Evolutionary conservation across 2,888 invertebrate species (phyloP), one percentile per base, ranked within the genome.

Genomic region (Cheilosia vulpina): DNA sequence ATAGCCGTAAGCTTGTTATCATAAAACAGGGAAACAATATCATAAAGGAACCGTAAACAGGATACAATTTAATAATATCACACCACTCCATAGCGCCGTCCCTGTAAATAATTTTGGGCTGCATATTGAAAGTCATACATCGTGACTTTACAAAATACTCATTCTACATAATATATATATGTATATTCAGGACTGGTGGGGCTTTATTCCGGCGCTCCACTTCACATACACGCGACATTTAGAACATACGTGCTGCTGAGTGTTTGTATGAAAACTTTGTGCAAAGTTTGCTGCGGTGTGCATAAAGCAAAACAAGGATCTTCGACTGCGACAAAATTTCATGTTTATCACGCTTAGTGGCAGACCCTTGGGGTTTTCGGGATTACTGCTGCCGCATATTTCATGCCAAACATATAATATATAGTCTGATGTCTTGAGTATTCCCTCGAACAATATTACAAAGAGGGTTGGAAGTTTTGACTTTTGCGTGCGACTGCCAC

Each of bases 11-110:
- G 81, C 85, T 63, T 76, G 85, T 85, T 85, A 85, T 85, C 81
- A 76, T 81, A 81, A 77, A 85, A 78, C 80, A 80, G 72, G 85
- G 72, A 81, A 85, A 77, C 81, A 81, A 85, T 85, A 85, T 85
- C 84, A 85, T 85, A 85, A 80, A 85, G 84, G 80, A 80, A 76
- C 84, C 79, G 76, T 85, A 85, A 85, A 85, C 76, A 80, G 84
- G 85, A 85, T 85, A 80, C 80, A 85, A 81, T 85, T 85, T 85
- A 85, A 85, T 85, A 85, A 85, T 85, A 85, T 72, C 68, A 53
- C 80, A 62, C 43, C 79, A 53, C 55, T 65, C 62, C 31, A 41
- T 2, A 31, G 31, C 9, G 31, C 47, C 41, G 53, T 9, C 31
- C 13, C 45, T 45, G 7, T 19, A 11, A 17, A 43, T 17, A 11